A percentile compares a stretch with the other conserved stretches of the same genome.
Evolutionary conservation across 2,888 invertebrate genomes (phyloP).

Genomic region (Mantis religiosa): DNA sequence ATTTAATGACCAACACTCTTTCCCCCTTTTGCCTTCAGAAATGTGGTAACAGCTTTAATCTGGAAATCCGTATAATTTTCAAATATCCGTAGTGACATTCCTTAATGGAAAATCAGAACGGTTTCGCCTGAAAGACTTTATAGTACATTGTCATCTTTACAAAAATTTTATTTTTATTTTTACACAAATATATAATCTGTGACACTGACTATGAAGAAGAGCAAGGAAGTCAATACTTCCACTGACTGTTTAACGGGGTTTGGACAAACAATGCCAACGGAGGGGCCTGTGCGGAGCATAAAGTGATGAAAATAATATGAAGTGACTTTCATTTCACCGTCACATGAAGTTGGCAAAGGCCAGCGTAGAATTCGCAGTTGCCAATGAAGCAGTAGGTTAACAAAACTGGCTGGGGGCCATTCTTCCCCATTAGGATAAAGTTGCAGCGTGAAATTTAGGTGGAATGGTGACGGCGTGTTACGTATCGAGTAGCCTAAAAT

Average conservation of each 20-base stretch:
- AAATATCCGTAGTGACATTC: no score
- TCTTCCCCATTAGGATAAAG: background rate
- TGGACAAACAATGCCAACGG: background rate
- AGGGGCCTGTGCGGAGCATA: background rate
- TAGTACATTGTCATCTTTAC: no score
- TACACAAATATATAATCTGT: no score
- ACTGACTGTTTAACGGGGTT: background rate
- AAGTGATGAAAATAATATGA: background rate
- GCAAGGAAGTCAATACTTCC: no score
- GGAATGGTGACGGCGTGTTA: background rate
- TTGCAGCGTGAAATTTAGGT: background rate
- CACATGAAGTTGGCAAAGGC: background rate
- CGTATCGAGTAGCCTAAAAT: background rate
- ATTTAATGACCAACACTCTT: no score
- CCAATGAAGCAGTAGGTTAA: background rate
- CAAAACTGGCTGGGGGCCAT: background rate
- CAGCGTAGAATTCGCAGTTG: background rate
- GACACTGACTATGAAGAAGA: no score
- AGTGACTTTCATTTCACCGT: background rate
- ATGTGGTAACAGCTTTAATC: no score
- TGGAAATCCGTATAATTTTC: no score
- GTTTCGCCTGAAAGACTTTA: no score
- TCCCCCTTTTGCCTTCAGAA: no score
- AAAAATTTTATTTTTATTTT: no score
- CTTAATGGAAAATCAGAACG: no score